These are phyloP conservation scores for Thalassoma bifasciatum DNA, from an alignment of 2,113 vertebrate genomes.

Conservation along the genomic window DNA sequence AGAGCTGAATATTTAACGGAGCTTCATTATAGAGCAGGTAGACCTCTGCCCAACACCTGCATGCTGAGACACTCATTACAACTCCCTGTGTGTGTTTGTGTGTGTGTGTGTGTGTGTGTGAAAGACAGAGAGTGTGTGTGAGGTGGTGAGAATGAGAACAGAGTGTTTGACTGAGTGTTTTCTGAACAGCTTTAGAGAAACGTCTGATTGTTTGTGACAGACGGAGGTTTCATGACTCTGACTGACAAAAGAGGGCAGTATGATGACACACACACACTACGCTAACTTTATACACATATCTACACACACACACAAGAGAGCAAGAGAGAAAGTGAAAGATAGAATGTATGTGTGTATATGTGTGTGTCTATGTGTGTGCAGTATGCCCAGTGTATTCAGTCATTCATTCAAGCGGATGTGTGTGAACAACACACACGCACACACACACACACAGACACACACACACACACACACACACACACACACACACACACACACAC, in stretches of 20 bases:
- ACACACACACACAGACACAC: background rate
- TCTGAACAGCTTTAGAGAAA: too few relatives aligned
- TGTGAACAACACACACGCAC: too few relatives aligned
- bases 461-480: constrained; percentile 7
- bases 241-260: constrained; percentile 86
- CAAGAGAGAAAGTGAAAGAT: background rate
- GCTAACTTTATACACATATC: too few relatives aligned
- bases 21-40: background rate
- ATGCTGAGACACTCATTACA: too few relatives aligned
- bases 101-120: too few relatives aligned
- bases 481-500: constrained; percentile 12
- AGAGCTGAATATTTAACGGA: constrained; percentile 34
- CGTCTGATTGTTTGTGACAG: too few relatives aligned
- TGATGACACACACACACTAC: constrained; percentile 73
- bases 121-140: too few relatives aligned
- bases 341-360: constrained; percentile 10
- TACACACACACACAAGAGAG: too few relatives aligned
- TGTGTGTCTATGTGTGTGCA: background rate
- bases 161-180: background rate
- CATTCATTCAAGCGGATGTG: constrained; percentile 48
- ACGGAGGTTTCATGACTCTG: constrained; percentile 50
- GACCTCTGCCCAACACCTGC: too few relatives aligned
- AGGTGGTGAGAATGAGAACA: background rate
- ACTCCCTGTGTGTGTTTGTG: too few relatives aligned
- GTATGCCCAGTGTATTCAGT: constrained; percentile 35